Percentiles rank a stretch among this genome's conserved stretches.
These are phyloP conservation scores for Drosophila greeni DNA, from an alignment of 2,888 invertebrate genomes.

Conservation along the genomic window DNA sequence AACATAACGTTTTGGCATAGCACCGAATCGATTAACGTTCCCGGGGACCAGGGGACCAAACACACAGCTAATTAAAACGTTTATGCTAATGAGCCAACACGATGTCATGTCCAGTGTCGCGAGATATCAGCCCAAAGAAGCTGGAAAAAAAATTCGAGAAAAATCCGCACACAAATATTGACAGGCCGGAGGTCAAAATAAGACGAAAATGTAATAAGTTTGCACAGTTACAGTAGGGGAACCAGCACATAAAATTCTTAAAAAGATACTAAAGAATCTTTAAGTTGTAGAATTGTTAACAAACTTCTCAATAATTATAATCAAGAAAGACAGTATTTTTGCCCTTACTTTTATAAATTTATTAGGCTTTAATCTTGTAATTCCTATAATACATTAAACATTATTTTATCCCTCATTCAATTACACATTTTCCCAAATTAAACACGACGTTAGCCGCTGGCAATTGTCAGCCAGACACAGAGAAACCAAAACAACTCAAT, in stretches of 20 bases:
- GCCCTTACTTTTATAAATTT: neutral
- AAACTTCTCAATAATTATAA: no score
- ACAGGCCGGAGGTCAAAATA: conserved; percentile 42
- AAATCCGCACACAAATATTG: conserved; percentile 24
- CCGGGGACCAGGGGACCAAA: conserved; percentile 1
- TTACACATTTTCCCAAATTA: conserved; percentile 37
- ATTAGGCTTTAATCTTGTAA: neutral
- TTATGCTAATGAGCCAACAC: conserved; percentile 62
- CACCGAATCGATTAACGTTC: conserved; percentile 33
- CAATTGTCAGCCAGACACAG: conserved; percentile 37
- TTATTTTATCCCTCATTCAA: neutral
- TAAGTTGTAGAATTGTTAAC: neutral
- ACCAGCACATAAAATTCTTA: no score
- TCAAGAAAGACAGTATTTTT: neutral
- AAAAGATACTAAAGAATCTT: neutral
- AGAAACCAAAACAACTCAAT: conserved; percentile 54
- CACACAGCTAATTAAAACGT: conserved; percentile 63
- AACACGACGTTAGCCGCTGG: conserved; percentile 47
- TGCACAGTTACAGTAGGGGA: neutral
- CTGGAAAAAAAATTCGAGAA: conserved; percentile 27
- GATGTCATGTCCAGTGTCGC: conserved; percentile 50
- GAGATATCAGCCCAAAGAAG: conserved; percentile 34
- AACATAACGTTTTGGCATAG: conserved; percentile 27
- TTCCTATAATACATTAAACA: no score
- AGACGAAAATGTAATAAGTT: neutral